These are phyloP conservation scores for Hemicordylus capensis DNA, from an alignment of 2,113 vertebrate genomes.

Conservation along the genomic window DNA sequence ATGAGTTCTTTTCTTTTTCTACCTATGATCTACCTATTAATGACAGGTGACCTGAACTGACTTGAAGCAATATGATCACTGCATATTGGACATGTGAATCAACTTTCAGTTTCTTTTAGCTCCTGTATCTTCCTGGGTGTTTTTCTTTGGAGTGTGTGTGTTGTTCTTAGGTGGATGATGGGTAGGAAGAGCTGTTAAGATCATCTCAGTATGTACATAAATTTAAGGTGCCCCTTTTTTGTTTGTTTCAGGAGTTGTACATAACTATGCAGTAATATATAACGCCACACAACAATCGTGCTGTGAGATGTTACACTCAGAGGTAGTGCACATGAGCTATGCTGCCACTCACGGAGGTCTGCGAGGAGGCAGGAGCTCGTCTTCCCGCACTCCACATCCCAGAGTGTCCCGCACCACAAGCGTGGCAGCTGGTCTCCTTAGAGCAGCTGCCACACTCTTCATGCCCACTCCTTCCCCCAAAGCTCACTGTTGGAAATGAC, in stretches of 20 bases:
- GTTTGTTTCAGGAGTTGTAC: background rate
- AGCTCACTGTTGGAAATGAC: no score
- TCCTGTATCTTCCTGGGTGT: background rate
- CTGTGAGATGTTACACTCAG: background rate
- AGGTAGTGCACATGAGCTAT: no score
- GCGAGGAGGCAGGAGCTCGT: no score
- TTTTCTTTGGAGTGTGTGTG: background rate
- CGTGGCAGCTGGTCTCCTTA: no score
- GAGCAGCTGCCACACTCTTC: no score
- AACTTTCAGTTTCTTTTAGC: background rate
- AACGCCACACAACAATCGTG: background rate
- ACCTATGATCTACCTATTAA: background rate
- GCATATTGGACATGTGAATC: background rate
- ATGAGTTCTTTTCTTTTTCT: background rate
- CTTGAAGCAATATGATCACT: background rate
- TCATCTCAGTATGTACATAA: background rate
- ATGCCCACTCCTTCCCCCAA: no score
- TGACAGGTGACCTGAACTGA: background rate
- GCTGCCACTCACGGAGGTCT: no score
- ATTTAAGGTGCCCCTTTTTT: background rate
- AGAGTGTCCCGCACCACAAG: no score
- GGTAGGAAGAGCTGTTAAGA: background rate
- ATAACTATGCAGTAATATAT: background rate
- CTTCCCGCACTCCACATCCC: no score
- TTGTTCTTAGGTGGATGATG: background rate